Conservation (phyloP, 2,113 vertebrate species). For the Mellivora capensis region DNA sequence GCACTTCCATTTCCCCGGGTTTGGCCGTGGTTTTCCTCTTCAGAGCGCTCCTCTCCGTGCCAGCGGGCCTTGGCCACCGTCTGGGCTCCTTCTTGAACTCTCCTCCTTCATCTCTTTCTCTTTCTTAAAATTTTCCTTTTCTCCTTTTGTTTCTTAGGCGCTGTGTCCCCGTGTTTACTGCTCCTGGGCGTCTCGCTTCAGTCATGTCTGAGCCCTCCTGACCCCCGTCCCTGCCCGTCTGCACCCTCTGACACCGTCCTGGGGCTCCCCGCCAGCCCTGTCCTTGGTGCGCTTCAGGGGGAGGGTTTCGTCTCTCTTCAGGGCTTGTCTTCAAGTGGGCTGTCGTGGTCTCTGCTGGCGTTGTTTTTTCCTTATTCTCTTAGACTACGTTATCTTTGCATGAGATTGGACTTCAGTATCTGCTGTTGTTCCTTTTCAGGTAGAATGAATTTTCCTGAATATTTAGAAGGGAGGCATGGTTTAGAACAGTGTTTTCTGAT, state of each 20-base stretch:
- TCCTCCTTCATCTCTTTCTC: background rate
- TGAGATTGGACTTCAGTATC: background rate
- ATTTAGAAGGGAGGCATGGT: background rate
- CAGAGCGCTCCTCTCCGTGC: fast-evolving
- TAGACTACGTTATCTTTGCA: background rate
- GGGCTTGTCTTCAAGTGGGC: background rate
- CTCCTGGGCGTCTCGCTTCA: background rate
- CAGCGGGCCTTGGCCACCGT: background rate
- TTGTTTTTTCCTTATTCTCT: background rate
- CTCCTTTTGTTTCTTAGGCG: background rate
- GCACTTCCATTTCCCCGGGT: background rate
- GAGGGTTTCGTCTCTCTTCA: background rate
- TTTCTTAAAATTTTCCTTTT: background rate
- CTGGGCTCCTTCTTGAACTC: background rate
- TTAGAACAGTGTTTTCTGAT: background rate
- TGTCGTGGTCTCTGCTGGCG: background rate
- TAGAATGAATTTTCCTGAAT: background rate
- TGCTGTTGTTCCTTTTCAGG: background rate
- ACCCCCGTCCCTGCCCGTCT: background rate
- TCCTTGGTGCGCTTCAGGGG: background rate
- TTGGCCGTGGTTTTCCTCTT: background rate
- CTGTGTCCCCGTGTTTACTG: background rate
- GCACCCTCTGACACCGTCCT: background rate
- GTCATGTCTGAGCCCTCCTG: background rate
- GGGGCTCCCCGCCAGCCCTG: background rate